phyloP scores from a whole-genome alignment of 2,888 invertebrate species.

The Euzetes globulus region DNA sequence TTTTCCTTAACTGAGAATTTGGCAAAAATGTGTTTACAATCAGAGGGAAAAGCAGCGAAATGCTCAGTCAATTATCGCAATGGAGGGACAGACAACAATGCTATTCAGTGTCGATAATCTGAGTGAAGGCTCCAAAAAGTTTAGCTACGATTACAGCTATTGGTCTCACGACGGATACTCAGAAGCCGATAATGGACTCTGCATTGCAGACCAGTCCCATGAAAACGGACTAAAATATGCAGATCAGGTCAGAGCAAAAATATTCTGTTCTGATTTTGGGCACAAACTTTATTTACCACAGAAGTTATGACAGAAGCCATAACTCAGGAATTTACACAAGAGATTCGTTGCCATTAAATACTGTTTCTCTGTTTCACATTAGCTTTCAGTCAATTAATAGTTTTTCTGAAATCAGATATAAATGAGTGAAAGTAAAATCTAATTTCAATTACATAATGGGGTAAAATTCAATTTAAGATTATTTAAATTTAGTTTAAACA shows the following conservation, averaged over 20 bases:
- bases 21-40: constrained; percentile 46
- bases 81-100: constrained; percentile 50
- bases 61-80: constrained; percentile 50
- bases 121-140: constrained; percentile 48
- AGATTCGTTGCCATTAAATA: no score
- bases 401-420: no score
- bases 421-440: no score
- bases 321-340: no score
- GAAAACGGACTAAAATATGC: constrained; percentile 50
- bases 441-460: no score
- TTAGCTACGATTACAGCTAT: constrained; percentile 54
- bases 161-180: constrained; percentile 55
- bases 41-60: constrained; percentile 52
- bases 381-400: no score
- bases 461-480: no score
- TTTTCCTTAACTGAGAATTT: constrained; percentile 7
- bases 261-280: no score
- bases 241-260: constrained; percentile 49
- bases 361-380: no score
- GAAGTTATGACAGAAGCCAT: no score
- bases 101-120: constrained; percentile 50
- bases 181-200: constrained; percentile 48
- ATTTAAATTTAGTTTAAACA: no score
- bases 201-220: constrained; percentile 47
- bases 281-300: no score